Conservation (phyloP, 1,140 invertebrate genomes). For the Papilio xuthus region DNA sequence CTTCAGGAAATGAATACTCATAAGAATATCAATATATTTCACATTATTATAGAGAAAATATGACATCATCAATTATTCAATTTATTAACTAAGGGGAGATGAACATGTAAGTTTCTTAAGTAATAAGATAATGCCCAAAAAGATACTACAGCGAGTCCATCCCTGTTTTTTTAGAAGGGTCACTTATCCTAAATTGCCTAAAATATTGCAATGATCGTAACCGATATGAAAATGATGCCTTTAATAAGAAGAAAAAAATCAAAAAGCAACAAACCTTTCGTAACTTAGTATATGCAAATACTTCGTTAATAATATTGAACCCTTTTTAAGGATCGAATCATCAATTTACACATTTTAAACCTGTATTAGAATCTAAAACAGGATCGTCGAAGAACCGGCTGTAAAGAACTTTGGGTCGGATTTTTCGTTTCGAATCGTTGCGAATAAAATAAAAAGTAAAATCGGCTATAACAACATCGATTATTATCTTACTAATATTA, state of each 20-base stretch:
- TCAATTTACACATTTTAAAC: constrained; percentile 32
- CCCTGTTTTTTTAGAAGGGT: neutral
- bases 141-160: neutral
- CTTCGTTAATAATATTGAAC: neutral
- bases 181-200: neutral
- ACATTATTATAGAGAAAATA: too few relatives aligned
- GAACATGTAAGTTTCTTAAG: too few relatives aligned
- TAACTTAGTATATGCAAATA: constrained; percentile 18
- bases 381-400: constrained; percentile 31
- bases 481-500: too few relatives aligned
- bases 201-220: neutral
- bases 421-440: constrained; percentile 43
- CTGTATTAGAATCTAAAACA: constrained; percentile 41
- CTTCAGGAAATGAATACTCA: too few relatives aligned
- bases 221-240: neutral
- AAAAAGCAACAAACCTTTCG: neutral
- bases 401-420: constrained; percentile 31
- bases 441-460: constrained; percentile 44
- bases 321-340: constrained; percentile 23
- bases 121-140: neutral
- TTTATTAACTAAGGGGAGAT: too few relatives aligned
- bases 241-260: neutral
- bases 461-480: neutral
- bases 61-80: too few relatives aligned
- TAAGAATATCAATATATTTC: too few relatives aligned